A percentile compares a stretch with the other conserved stretches of the same genome.
Conservation (phyloP, 2,797 vertebrate genomes). For the Silurus aristotelis region DNA sequence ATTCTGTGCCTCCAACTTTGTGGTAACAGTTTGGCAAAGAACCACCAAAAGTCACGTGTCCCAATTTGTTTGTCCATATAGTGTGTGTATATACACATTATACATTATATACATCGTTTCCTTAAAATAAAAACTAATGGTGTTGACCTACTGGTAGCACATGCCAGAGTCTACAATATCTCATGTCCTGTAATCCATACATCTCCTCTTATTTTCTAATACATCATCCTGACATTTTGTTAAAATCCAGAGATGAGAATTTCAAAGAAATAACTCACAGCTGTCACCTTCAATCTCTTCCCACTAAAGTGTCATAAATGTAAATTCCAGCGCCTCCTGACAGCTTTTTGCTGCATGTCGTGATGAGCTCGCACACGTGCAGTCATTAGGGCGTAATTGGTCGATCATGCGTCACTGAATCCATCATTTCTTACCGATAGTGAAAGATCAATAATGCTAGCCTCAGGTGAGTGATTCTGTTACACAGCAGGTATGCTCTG, state of each 20-base stretch:
- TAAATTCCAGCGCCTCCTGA: background rate
- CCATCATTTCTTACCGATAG: constrained; percentile 64
- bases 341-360: background rate
- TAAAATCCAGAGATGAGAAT: background rate
- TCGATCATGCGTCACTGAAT: constrained; percentile 54
- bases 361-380: constrained; percentile 11
- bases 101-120: background rate
- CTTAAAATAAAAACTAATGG: background rate
- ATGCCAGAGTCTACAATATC: background rate
- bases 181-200: background rate
- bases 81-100: no score
- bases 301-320: background rate
- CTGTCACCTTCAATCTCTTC: background rate
- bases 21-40: no score
- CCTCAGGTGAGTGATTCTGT: constrained; percentile 47
- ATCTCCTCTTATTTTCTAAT: background rate
- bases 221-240: background rate
- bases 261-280: background rate
- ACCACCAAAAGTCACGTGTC: no score
- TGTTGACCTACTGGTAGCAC: background rate
- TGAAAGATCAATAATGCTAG: constrained; percentile 46
- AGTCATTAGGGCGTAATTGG: constrained; percentile 48
- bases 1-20: no score
- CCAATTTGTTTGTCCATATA: no score
- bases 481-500: constrained; percentile 36